Evolutionary conservation across 2,113 vertebrate species (phyloP).

Genomic region (Rhea americana): DNA sequence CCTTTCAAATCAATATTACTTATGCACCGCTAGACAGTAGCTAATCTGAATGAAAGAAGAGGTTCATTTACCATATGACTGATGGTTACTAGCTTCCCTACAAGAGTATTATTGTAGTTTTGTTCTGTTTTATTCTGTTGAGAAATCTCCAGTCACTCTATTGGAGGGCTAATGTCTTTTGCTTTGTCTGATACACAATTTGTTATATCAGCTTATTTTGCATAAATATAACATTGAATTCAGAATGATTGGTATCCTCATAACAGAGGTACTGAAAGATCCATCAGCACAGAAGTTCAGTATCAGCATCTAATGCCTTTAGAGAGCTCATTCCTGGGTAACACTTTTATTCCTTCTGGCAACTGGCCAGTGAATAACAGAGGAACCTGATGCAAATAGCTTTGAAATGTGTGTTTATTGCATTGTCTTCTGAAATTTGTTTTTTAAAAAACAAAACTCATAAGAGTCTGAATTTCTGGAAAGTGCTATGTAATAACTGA

Average conservation of each 20-base stretch:
- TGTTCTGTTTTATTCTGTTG: background rate
- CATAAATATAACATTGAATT: background rate
- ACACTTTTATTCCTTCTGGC: constrained; percentile 51
- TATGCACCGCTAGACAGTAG: constrained; percentile 49
- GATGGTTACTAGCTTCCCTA: background rate
- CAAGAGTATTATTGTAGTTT: background rate
- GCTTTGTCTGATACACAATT: background rate
- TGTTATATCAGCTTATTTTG: background rate
- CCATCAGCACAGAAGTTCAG: background rate
- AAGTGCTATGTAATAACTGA: background rate
- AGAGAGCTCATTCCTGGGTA: constrained; percentile 47
- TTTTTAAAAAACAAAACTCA: background rate
- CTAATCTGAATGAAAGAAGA: constrained; percentile 49
- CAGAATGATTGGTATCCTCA: background rate
- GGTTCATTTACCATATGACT: constrained; percentile 39
- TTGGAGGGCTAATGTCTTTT: background rate
- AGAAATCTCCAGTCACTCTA: background rate
- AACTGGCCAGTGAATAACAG: background rate
- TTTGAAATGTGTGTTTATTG: constrained; percentile 67
- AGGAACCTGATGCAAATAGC: constrained; percentile 34
- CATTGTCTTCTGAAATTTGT: constrained; percentile 37
- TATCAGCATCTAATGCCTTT: background rate
- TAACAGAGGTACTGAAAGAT: background rate
- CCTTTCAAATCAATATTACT: constrained; percentile 64
- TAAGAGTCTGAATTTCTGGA: background rate